Evolutionary conservation across 1,140 invertebrate genomes (phyloP), one percentile per base, ranked within the genome.

Genomic region (Goniozus legneri): DNA sequence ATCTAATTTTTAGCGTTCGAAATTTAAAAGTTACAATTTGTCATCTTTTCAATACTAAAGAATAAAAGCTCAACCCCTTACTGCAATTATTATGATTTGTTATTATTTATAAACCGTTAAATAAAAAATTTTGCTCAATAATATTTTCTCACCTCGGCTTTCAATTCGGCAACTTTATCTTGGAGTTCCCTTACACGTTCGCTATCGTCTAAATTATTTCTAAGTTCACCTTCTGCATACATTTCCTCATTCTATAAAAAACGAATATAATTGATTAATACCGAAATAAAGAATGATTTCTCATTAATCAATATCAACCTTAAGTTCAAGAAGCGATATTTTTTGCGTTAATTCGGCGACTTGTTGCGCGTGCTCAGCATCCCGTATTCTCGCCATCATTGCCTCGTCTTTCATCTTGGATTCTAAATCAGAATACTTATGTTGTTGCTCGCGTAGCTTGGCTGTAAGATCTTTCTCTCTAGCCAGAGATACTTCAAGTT

Each of bases 291-390:
- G 13, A 14, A 18, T 38, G n/a, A 12, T 16, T 24, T 22, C 30
- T 27, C 38, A 14, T 20, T 13, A 56, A 44, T 13, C n/a, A 39
- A 27, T 2, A 47, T 14, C 7, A 20, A 92, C 92, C 82, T 94
- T 94, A 48, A 92, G 82, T 78, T 98, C 94, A 45, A 97, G 81
- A 60, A 91, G 83, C 7, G 94, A 95, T 47, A 98, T 93, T 76
- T 93, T 92, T 59, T 96, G 94, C 50, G 87, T 91, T 12, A 98
- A 79, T 73, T 97, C 95, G n/a, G 93, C 95, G 34, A 97, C 87
- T 38, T 85, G 82, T 71, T 97, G 94, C 35, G 92, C 86, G 62
- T 94, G 89, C 67, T 98, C 95, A 18, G 94, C 92, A 64, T 97
- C 94, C 55, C 90, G 84, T 43, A 98, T 95, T 59, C 90, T 84